phyloP scores from a whole-genome alignment of 2,797 vertebrate genomes.

The Gobio occitaniae region DNA sequence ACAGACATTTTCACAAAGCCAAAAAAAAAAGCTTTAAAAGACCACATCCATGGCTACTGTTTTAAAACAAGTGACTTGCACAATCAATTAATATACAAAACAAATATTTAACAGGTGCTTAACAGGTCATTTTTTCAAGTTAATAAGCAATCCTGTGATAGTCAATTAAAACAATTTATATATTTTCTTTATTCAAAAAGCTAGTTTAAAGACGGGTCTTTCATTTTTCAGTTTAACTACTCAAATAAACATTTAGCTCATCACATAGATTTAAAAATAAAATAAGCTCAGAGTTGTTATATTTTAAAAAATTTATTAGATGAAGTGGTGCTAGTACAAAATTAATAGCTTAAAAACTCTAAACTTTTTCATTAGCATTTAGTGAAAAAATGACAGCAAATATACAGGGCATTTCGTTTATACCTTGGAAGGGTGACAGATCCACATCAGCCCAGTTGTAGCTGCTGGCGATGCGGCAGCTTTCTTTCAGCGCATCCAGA shows the following conservation, averaged over 20 bases:
- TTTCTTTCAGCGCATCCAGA: conserved; percentile 93
- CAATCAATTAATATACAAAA: not conserved
- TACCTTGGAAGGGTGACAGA: conserved; percentile 94
- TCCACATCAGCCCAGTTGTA: conserved; percentile 95
- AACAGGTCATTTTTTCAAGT: conserved; percentile 48
- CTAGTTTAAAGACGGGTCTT: conserved; percentile 71
- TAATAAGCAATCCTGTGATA: conserved; percentile 73
- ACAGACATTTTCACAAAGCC: not conserved
- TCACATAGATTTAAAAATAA: not conserved
- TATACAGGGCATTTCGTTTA: conserved; percentile 21
- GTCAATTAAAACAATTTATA: conserved; percentile 55
- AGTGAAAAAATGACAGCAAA: not conserved
- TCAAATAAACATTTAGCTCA: not conserved
- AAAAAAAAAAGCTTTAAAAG: not conserved
- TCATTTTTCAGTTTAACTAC: not conserved
- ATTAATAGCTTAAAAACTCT: not conserved
- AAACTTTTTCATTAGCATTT: not conserved
- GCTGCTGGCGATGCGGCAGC: conserved; percentile 93
- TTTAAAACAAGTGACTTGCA: not conserved
- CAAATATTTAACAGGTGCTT: not conserved
- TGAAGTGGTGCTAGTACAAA: not conserved
- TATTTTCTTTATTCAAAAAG: conserved; percentile 70
- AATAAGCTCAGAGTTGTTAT: not conserved
- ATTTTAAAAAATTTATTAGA: not conserved
- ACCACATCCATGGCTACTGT: not conserved